phyloP scores from a whole-genome alignment of 1,140 invertebrate genomes.

The Drosophila ercepeae region DNA sequence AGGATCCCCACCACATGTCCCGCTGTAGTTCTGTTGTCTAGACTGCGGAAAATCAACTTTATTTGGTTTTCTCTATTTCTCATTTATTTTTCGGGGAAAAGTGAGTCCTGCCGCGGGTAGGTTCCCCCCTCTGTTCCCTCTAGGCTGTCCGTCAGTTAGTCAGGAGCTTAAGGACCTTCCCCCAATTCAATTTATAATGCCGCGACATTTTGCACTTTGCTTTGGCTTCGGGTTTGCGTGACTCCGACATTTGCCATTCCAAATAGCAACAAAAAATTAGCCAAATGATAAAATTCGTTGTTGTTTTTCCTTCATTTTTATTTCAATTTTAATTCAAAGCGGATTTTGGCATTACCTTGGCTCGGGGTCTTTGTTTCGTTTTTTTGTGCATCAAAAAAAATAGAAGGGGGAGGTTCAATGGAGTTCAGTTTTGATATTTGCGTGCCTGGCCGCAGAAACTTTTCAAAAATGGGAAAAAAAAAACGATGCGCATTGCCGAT shows the following conservation, averaged over 20 bases:
- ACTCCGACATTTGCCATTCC: constrained; percentile 35
- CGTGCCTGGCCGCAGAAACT: constrained; percentile 58
- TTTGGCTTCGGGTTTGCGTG: constrained; percentile 52
- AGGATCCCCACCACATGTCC: constrained; percentile 5
- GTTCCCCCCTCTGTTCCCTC: too few relatives aligned
- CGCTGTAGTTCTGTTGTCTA: constrained; percentile 74
- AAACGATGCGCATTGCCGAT: constrained; percentile 67
- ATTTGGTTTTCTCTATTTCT: constrained; percentile 45
- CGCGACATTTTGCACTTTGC: constrained; percentile 79
- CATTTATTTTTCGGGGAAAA: constrained; percentile 57
- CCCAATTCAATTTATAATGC: constrained; percentile 71
- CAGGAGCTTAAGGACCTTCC: constrained; percentile 64
- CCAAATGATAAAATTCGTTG: constrained; percentile 65
- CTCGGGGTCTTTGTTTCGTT: constrained; percentile 43
- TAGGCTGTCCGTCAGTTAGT: constrained; percentile 2
- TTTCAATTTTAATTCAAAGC: constrained; percentile 76
- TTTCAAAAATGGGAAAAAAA: constrained; percentile 1
- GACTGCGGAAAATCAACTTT: constrained; percentile 78
- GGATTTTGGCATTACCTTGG: constrained; percentile 63
- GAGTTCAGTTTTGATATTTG: constrained; percentile 70
- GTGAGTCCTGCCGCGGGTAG: constrained; percentile 56
- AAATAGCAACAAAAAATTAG: constrained; percentile 51
- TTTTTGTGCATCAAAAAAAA: constrained; percentile 8
- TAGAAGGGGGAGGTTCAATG: constrained; percentile 35
- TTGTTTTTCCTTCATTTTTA: constrained; percentile 27